Conservation (phyloP, 2,797 vertebrate genomes). For the Danio aesculapii region DNA sequence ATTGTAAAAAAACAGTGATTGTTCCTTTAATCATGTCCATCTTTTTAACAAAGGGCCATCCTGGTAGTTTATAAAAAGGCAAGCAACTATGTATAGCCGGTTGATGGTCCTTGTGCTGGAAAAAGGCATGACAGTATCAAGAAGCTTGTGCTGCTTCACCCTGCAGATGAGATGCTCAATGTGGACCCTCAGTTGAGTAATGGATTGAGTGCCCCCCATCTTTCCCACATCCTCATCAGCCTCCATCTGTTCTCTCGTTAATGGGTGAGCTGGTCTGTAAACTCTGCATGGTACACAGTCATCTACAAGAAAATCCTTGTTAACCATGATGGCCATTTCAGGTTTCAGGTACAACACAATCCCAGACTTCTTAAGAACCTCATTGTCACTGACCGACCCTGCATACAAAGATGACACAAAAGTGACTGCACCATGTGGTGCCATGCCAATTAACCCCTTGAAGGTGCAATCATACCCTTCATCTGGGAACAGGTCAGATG, state of each 20-base stretch:
- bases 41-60: constrained; percentile 11
- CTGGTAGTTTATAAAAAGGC: constrained; percentile 35
- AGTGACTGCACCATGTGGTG: constrained; percentile 50
- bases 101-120: not conserved
- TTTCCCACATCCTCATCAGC: not conserved
- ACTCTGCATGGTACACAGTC: constrained; percentile 39
- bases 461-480: constrained; percentile 31
- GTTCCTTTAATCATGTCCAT: constrained; percentile 32
- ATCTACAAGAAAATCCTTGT: constrained; percentile 35
- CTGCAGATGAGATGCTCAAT: not conserved
- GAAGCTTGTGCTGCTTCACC: constrained; percentile 19
- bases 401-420: constrained; percentile 42
- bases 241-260: not conserved
- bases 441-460: constrained; percentile 49
- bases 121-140: constrained; percentile 8
- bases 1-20: not conserved
- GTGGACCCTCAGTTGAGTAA: not conserved
- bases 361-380: constrained; percentile 39
- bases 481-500: constrained; percentile 24
- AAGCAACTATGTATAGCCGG: constrained; percentile 27
- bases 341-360: constrained; percentile 26
- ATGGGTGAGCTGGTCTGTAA: constrained; percentile 36
- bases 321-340: constrained; percentile 52
- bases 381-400: constrained; percentile 39
- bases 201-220: not conserved